These are phyloP conservation scores for Penaeus chinensis DNA, from an alignment of 1,140 invertebrate genomes.

Conservation along the genomic window DNA sequence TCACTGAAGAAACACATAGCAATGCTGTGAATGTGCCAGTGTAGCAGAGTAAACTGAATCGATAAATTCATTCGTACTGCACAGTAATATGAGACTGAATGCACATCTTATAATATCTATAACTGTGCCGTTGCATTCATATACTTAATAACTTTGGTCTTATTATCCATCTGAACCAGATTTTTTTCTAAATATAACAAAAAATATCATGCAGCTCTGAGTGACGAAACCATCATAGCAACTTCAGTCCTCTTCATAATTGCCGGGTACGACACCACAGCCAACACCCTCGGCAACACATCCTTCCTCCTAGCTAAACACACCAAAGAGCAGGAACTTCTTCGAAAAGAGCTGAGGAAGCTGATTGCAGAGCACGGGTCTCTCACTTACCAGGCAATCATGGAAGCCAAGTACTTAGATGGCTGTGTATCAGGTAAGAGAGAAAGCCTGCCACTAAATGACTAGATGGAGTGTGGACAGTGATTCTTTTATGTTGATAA, in stretches of 20 bases:
- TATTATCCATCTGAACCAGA: too few species aligned
- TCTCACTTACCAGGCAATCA: conserved; percentile 50
- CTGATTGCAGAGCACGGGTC: conserved; percentile 23
- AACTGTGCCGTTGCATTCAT: neutral
- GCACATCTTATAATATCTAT: neutral
- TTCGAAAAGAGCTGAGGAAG: conserved; percentile 36
- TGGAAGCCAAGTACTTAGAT: conserved; percentile 55
- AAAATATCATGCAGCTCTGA: conserved; percentile 33
- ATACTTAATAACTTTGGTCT: neutral
- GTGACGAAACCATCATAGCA: conserved; percentile 65
- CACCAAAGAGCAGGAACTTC: conserved; percentile 60
- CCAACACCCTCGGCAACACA: conserved; percentile 66
- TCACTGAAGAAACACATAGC: neutral
- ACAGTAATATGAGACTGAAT: neutral
- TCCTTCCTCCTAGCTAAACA: conserved; percentile 68
- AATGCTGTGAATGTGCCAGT: neutral
- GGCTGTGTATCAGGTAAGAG: conserved; percentile 45
- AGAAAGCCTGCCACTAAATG: neutral
- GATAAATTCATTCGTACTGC: too few species aligned
- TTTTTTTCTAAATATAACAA: neutral
- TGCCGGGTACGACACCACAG: conserved; percentile 71
- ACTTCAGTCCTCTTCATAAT: conserved; percentile 65
- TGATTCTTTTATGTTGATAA: too few species aligned
- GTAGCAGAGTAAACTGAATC: neutral
- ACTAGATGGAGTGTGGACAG: neutral